A percentile compares a stretch with the other conserved stretches of the same genome.
Evolutionary conservation across 92 coral and sea anemone genomes (phyloP).

Genomic region (Palythoa grandiflora): DNA sequence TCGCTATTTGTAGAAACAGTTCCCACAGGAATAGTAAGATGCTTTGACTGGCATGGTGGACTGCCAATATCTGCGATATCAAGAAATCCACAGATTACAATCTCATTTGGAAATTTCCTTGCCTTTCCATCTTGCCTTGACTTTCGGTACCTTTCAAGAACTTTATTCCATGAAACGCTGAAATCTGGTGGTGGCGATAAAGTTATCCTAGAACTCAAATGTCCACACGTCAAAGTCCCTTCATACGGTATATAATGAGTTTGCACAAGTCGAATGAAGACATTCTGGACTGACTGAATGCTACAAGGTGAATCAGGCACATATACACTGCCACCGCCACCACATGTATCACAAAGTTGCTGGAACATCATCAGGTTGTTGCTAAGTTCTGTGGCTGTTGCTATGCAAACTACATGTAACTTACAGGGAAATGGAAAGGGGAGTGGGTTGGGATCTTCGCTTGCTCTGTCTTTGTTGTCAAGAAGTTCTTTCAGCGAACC

Average conservation of each 20-base stretch:
- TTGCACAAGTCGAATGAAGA: constrained; percentile 88
- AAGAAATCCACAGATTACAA: constrained; percentile 92
- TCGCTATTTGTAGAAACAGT: constrained; percentile 22
- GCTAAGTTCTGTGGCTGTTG: constrained; percentile 72
- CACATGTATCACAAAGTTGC: constrained; percentile 86
- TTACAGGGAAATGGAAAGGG: constrained; percentile 96
- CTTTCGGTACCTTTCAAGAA: constrained; percentile 61
- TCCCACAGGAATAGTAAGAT: constrained; percentile 85
- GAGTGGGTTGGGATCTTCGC: constrained; percentile 81
- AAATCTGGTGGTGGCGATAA: constrained; percentile 95
- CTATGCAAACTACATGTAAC: constrained; percentile 88
- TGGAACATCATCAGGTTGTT: constrained; percentile 82
- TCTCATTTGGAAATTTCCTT: constrained; percentile 83
- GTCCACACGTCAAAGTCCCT: constrained; percentile 89
- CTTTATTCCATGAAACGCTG: constrained; percentile 68
- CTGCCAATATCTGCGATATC: constrained; percentile 85
- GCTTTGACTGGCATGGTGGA: constrained; percentile 90
- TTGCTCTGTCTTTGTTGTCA: constrained; percentile 68
- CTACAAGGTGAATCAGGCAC: constrained; percentile 84
- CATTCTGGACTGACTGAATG: constrained; percentile 87
- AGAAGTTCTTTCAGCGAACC: constrained; percentile 85
- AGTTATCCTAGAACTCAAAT: constrained; percentile 83
- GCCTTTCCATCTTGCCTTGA: constrained; percentile 71
- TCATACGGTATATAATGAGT: constrained; percentile 84
- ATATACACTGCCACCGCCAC: constrained; percentile 94